These are phyloP conservation scores for Stenurella melanura DNA, from an alignment of 2,888 invertebrate species.

Conservation along the genomic window DNA sequence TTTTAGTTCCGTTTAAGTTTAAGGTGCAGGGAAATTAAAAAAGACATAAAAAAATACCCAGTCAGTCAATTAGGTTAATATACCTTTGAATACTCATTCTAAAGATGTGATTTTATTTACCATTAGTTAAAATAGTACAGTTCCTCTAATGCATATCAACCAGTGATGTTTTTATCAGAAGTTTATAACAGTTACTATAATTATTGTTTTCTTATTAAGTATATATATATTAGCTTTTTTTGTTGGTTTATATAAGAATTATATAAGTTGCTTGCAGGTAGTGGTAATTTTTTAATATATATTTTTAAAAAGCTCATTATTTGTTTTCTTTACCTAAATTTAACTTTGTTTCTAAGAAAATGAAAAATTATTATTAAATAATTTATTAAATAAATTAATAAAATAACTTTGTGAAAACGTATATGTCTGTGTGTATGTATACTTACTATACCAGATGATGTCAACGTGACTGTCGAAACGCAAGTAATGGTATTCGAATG, in stretches of 20 bases:
- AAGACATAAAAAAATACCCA: slow-evolving; percentile 21
- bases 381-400: no score
- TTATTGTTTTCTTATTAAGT: slow-evolving; percentile 14
- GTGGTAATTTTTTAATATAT: slow-evolving; percentile 36
- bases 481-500: no score
- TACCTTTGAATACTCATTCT: slow-evolving; percentile 33
- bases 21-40: slow-evolving; percentile 29
- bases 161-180: slow-evolving; percentile 28
- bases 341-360: background rate
- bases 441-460: no score
- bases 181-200: slow-evolving; percentile 12
- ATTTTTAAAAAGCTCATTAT: slow-evolving; percentile 10
- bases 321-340: slow-evolving; percentile 1
- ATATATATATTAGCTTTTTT: slow-evolving; percentile 23
- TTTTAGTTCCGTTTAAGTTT: slow-evolving; percentile 16
- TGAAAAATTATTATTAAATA: no score
- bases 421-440: no score
- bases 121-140: slow-evolving; percentile 36
- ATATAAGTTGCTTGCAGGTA: slow-evolving; percentile 35
- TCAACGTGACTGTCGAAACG: no score
- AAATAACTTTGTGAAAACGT: no score
- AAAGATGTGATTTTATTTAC: slow-evolving; percentile 36
- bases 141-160: slow-evolving; percentile 33
- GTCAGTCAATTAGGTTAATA: slow-evolving; percentile 20
- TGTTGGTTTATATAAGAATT: slow-evolving; percentile 33